Evolutionary conservation across 2,113 vertebrate genomes (phyloP).

Genomic region (Oncorhynchus mykiss): DNA sequence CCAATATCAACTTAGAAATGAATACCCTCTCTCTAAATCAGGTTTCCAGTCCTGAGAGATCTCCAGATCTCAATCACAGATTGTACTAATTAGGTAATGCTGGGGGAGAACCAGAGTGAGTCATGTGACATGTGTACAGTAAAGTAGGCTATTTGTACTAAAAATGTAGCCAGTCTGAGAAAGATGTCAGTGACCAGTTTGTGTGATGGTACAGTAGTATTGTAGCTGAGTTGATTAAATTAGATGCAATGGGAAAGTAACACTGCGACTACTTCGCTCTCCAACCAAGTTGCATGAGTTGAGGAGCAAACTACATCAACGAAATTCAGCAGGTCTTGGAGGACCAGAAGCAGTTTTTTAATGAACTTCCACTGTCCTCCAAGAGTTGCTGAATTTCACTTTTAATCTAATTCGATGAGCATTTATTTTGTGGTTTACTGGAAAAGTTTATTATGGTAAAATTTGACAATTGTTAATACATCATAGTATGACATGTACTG

Average conservation of each 20-base stretch:
- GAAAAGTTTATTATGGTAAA: constrained; percentile 75
- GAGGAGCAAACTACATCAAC: too few species aligned
- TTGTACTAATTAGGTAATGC: constrained; percentile 1
- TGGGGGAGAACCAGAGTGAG: background rate
- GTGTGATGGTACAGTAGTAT: too few species aligned
- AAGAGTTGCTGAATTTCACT: background rate
- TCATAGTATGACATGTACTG: constrained; percentile 41
- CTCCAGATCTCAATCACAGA: constrained; percentile 35
- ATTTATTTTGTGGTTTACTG: constrained; percentile 41
- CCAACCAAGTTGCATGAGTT: too few species aligned
- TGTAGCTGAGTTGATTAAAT: background rate
- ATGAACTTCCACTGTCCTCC: too few species aligned
- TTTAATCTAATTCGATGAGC: constrained; percentile 15
- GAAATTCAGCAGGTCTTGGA: too few species aligned
- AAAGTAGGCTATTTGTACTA: too few species aligned
- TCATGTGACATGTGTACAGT: background rate
- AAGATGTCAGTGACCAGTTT: too few species aligned
- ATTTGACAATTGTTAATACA: constrained; percentile 60
- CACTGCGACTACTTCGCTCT: too few species aligned
- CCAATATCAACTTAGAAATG: constrained; percentile 47
- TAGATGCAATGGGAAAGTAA: too few species aligned
- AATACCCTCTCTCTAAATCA: constrained; percentile 34
- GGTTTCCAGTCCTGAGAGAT: constrained; percentile 23
- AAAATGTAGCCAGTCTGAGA: background rate
- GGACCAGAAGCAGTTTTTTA: too few species aligned